These are phyloP conservation scores for Neoascia interrupta DNA, from an alignment of 2,888 invertebrate genomes.

Conservation along the genomic window DNA sequence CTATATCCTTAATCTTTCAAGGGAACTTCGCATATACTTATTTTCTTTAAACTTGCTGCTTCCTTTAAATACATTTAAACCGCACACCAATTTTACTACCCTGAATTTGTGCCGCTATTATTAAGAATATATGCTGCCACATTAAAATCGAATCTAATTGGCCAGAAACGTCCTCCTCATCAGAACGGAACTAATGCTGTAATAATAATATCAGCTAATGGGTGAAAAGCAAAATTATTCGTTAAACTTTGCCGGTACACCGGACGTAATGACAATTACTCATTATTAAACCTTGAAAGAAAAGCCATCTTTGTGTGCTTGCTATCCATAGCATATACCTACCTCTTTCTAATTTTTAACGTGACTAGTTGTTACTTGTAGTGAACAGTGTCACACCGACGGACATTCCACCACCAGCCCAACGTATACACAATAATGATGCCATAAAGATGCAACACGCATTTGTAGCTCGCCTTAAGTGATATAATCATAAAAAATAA, in stretches of 20 bases:
- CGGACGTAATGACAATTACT: conserved; percentile 45
- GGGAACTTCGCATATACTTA: no score
- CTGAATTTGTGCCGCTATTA: no score
- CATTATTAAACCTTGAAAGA: conserved; percentile 35
- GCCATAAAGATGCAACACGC: conserved; percentile 42
- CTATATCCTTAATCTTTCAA: no score
- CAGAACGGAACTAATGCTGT: conserved; percentile 13
- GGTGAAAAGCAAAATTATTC: background rate
- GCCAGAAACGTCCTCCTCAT: conserved; percentile 21
- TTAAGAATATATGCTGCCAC: no score
- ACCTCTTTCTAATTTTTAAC: background rate
- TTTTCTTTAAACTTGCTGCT: no score
- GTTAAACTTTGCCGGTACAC: background rate
- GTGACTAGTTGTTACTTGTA: conserved; percentile 8
- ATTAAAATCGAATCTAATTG: no score
- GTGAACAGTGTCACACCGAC: conserved; percentile 12
- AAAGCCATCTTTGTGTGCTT: conserved; percentile 15
- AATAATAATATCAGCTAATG: background rate
- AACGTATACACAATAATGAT: conserved; percentile 19
- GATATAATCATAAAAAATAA: conserved; percentile 61
- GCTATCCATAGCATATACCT: background rate
- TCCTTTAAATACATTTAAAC: no score
- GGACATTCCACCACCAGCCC: background rate
- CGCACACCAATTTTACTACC: no score
- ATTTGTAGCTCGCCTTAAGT: background rate